phyloP scores from a whole-genome alignment of 2,888 invertebrate genomes.

The Amiota communis region DNA sequence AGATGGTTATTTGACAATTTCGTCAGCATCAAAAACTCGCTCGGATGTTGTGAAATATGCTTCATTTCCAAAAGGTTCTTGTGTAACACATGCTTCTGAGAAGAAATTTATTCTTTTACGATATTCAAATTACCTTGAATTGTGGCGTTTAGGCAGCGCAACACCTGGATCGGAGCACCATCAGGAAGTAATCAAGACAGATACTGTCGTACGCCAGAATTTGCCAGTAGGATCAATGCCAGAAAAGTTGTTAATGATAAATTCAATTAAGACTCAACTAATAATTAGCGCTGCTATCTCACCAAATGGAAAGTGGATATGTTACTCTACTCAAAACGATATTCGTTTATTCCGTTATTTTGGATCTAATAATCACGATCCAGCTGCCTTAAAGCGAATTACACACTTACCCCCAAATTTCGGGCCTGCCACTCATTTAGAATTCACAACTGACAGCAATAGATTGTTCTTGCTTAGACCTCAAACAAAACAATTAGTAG shows the following conservation, averaged over 20 bases:
- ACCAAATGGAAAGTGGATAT: slow-evolving; percentile 81
- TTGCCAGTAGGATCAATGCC: slow-evolving; percentile 74
- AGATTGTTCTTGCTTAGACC: slow-evolving; percentile 73
- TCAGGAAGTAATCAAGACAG: neutral
- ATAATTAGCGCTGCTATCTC: slow-evolving; percentile 83
- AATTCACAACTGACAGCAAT: slow-evolving; percentile 72
- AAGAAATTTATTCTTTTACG: slow-evolving; percentile 77
- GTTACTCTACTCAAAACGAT: slow-evolving; percentile 81
- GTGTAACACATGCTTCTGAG: slow-evolving; percentile 75
- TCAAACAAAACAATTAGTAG: slow-evolving; percentile 68
- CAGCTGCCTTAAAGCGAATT: slow-evolving; percentile 63
- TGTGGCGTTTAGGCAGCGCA: slow-evolving; percentile 77
- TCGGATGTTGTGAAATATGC: slow-evolving; percentile 78
- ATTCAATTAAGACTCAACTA: slow-evolving; percentile 78
- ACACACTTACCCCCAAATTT: slow-evolving; percentile 71
- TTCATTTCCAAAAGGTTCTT: slow-evolving; percentile 79
- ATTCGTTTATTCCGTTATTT: slow-evolving; percentile 76
- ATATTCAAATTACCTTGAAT: slow-evolving; percentile 78
- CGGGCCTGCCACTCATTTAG: slow-evolving; percentile 67
- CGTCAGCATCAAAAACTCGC: slow-evolving; percentile 77
- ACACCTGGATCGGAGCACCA: neutral
- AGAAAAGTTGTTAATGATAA: slow-evolving; percentile 80
- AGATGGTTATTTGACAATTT: slow-evolving; percentile 85
- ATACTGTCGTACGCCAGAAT: slow-evolving; percentile 27
- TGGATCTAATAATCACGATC: slow-evolving; percentile 40